Evolutionary conservation across 1,140 invertebrate species (phyloP).

Genomic region (Meteorus sp.): DNA sequence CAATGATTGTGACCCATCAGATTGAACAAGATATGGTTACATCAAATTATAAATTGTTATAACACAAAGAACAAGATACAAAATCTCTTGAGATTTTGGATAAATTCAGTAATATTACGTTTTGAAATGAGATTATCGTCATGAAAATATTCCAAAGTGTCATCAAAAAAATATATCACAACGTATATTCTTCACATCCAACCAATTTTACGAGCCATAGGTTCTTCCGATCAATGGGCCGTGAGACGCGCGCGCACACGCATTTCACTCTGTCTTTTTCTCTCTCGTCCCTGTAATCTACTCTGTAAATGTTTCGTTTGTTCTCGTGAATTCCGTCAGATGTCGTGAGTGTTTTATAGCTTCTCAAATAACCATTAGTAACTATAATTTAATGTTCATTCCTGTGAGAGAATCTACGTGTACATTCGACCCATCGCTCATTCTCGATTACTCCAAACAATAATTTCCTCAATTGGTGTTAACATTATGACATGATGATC

Average conservation of each 20-base stretch:
- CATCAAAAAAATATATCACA: constrained; percentile 8
- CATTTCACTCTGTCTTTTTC: constrained; percentile 32
- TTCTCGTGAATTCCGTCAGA: constrained; percentile 46
- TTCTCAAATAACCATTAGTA: constrained; percentile 42
- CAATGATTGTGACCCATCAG: too few relatives aligned
- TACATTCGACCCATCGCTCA: too few relatives aligned
- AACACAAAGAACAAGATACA: too few relatives aligned
- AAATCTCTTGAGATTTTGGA: background rate
- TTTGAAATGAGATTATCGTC: too few relatives aligned
- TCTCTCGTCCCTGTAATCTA: constrained; percentile 27
- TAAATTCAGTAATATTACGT: constrained; percentile 3
- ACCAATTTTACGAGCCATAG: constrained; percentile 41
- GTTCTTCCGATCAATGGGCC: constrained; percentile 54
- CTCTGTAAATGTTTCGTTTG: constrained; percentile 44
- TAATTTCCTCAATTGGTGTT: too few relatives aligned
- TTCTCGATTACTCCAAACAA: too few relatives aligned
- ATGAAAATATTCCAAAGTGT: too few relatives aligned
- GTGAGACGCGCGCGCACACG: constrained; percentile 46
- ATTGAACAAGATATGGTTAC: too few relatives aligned
- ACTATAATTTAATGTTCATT: constrained; percentile 32
- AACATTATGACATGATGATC: too few relatives aligned
- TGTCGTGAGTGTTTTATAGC: constrained; percentile 52
- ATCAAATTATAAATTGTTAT: too few relatives aligned
- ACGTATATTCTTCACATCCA: constrained; percentile 21
- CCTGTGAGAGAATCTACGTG: too few relatives aligned